These are phyloP conservation scores for Calephelis perditalis DNA, from an alignment of 2,888 invertebrate species.

Conservation along the genomic window DNA sequence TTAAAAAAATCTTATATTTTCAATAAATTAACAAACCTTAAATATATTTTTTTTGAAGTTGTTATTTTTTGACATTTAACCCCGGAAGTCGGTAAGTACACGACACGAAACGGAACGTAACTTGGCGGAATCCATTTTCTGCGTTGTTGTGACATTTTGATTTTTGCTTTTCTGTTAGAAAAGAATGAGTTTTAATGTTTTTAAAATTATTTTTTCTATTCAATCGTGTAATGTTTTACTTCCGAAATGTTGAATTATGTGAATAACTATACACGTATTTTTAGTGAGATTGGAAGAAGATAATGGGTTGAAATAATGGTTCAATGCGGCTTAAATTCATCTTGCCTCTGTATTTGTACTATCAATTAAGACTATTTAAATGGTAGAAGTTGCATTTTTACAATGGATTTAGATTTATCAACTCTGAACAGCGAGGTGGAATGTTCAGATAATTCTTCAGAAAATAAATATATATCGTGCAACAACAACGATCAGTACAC, in stretches of 20 bases:
- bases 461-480: conserved; percentile 57
- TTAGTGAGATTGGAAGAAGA: conserved; percentile 40
- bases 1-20: no score
- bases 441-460: conserved; percentile 58
- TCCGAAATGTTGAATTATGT: conserved; percentile 24
- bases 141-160: conserved; percentile 76
- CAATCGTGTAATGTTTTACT: conserved; percentile 19
- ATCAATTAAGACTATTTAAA: conserved; percentile 19
- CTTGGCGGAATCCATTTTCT: conserved; percentile 69
- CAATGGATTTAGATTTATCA: conserved; percentile 67
- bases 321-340: conserved; percentile 60
- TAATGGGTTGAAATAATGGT: conserved; percentile 72
- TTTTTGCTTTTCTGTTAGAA: conserved; percentile 46
- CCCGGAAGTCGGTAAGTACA: no score
- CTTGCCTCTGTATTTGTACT: conserved; percentile 36
- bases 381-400: conserved; percentile 27
- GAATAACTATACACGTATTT: conserved; percentile 18
- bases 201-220: conserved; percentile 13
- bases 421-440: conserved; percentile 56
- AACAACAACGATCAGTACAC: conserved; percentile 65
- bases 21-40: no score
- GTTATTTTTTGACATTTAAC: no score
- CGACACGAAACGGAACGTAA: conserved; percentile 30
- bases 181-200: conserved; percentile 41
- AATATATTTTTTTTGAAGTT: no score